These are phyloP conservation scores for Percina caprodes DNA, from an alignment of 2,113 vertebrate species.

Conservation along the genomic window DNA sequence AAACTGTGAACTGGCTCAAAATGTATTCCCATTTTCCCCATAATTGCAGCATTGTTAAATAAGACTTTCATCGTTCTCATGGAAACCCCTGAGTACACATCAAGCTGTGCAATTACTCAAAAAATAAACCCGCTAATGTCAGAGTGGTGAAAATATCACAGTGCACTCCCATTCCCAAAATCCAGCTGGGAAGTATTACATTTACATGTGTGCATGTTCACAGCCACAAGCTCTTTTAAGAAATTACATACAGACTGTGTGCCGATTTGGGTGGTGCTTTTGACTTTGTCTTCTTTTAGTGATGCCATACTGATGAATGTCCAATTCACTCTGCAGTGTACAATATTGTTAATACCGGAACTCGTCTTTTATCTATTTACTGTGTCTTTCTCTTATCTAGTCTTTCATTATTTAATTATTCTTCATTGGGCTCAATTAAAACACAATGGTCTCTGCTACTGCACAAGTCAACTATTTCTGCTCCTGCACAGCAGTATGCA, in stretches of 20 bases:
- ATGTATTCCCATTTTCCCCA: constrained; percentile 79
- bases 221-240: constrained; percentile 65
- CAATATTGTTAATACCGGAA: constrained; percentile 67
- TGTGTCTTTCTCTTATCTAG: constrained; percentile 77
- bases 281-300: constrained; percentile 57
- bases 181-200: constrained; percentile 79
- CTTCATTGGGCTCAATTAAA: constrained; percentile 86
- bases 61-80: constrained; percentile 81
- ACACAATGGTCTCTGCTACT: constrained; percentile 75
- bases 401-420: constrained; percentile 87
- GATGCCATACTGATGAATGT: constrained; percentile 59
- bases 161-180: constrained; percentile 73
- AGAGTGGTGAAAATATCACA: constrained; percentile 79
- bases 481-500: constrained; percentile 55
- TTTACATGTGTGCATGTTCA: constrained; percentile 67
- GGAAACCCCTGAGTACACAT: constrained; percentile 79
- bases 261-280: constrained; percentile 57
- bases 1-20: constrained; percentile 77
- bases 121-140: constrained; percentile 80
- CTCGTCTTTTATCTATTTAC: constrained; percentile 81
- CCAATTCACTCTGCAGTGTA: constrained; percentile 55
- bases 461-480: constrained; percentile 74
- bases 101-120: constrained; percentile 81
- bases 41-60: constrained; percentile 82
- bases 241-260: constrained; percentile 58